Percentiles rank a stretch among this genome's conserved stretches.
These are phyloP conservation scores for Drosophila prosaltans DNA, from an alignment of 1,140 invertebrate species.

Conservation along the genomic window DNA sequence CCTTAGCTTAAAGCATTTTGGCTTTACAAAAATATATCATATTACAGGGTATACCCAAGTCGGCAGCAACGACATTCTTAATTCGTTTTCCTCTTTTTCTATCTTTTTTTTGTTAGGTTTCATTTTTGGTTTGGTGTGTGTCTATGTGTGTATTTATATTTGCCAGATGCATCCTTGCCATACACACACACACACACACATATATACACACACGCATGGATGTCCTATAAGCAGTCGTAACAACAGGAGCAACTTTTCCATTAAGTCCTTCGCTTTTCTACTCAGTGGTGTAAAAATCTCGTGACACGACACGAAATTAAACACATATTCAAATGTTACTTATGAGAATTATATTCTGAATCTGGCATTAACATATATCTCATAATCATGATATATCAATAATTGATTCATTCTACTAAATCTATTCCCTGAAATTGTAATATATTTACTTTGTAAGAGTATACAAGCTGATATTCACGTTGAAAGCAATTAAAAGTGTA, in stretches of 20 bases:
- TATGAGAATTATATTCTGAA: too few species aligned
- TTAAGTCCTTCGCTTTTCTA: constrained; percentile 65
- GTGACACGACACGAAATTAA: background rate
- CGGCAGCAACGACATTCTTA: too few species aligned
- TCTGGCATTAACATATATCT: too few species aligned
- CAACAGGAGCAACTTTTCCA: constrained; percentile 70
- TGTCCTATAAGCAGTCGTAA: constrained; percentile 27
- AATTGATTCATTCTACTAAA: too few species aligned
- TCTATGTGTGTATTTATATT: constrained; percentile 29
- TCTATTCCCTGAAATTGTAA: too few species aligned
- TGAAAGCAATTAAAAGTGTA: too few species aligned
- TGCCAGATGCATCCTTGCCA: constrained; percentile 41
- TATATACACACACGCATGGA: background rate
- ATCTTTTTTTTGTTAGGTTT: constrained; percentile 7
- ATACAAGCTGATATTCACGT: too few species aligned
- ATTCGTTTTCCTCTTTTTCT: background rate
- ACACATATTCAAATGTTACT: background rate
- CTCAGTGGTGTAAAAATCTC: constrained; percentile 30
- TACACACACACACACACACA: constrained; percentile 1
- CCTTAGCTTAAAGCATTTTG: too few species aligned
- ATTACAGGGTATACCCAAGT: too few species aligned
- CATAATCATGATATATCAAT: too few species aligned
- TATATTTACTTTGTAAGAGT: too few species aligned
- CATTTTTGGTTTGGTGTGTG: constrained; percentile 39
- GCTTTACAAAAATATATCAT: too few species aligned